Conservation (phyloP, 2,797 vertebrate species). For the Mus minutoides region DNA sequence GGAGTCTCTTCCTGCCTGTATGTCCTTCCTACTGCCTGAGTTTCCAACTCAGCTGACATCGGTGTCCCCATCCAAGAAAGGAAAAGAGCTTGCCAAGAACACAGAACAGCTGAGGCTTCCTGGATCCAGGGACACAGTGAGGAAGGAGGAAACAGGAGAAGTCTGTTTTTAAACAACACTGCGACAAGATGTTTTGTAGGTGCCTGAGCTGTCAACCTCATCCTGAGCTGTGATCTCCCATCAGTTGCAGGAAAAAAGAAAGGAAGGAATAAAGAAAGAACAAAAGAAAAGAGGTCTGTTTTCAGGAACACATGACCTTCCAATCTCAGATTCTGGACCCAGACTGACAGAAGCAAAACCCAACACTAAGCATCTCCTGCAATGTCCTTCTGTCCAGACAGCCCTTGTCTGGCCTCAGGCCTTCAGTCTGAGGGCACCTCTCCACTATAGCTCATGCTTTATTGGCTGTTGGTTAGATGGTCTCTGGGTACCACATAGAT, state of each 20-base stretch:
- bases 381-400: background rate
- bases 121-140: background rate
- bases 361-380: background rate
- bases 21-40: background rate
- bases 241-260: no score
- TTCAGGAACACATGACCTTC: background rate
- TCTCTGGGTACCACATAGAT: background rate
- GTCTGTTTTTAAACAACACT: background rate
- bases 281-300: background rate
- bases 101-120: background rate
- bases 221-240: background rate
- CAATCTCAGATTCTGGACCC: background rate
- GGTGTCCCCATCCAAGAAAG: background rate
- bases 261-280: background rate
- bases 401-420: background rate
- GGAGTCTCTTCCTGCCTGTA: background rate
- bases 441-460: no score
- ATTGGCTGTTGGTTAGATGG: background rate
- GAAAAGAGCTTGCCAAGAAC: background rate
- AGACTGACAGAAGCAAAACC: background rate
- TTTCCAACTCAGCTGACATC: background rate
- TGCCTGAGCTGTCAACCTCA: background rate
- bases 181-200: background rate
- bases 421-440: background rate
- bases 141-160: constrained; percentile 71